phyloP scores from a whole-genome alignment of 2,797 vertebrate genomes.

The Hippocampus kuda region DNA sequence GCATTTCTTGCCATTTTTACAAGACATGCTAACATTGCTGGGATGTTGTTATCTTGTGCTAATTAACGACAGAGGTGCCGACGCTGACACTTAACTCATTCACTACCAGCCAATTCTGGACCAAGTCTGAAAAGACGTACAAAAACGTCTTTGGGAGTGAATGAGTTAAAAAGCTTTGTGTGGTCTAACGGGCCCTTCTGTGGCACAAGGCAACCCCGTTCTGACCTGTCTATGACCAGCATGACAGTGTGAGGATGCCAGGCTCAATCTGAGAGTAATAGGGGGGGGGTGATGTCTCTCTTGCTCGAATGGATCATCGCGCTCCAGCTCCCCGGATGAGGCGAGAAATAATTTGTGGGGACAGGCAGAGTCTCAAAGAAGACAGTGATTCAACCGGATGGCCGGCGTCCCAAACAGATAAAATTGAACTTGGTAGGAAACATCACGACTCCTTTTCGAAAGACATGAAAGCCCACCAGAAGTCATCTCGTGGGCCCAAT shows the following conservation, averaged over 20 bases:
- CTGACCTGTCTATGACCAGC: constrained; percentile 27
- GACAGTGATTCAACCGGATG: constrained; percentile 45
- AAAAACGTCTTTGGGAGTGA: too few relatives aligned
- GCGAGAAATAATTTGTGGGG: constrained; percentile 52
- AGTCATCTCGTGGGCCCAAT: constrained; percentile 11
- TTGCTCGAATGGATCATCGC: constrained; percentile 59
- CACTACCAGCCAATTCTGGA: too few relatives aligned
- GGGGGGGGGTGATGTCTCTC: constrained; percentile 48
- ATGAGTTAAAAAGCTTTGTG: constrained; percentile 29
- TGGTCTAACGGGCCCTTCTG: constrained; percentile 23
- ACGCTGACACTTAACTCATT: constrained; percentile 1
- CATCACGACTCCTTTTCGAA: constrained; percentile 24
- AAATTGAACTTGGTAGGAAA: constrained; percentile 16
- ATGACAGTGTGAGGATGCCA: constrained; percentile 31
- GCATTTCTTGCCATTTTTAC: constrained; percentile 24
- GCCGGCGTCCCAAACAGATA: constrained; percentile 29
- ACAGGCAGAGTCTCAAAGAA: constrained; percentile 48
- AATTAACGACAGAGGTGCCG: constrained; percentile 33
- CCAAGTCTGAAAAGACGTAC: too few relatives aligned
- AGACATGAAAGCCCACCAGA: constrained; percentile 19
- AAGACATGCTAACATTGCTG: constrained; percentile 6
- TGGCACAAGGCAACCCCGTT: constrained; percentile 21
- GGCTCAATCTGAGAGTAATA: constrained; percentile 48
- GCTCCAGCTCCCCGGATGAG: constrained; percentile 48
- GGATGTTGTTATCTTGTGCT: constrained; percentile 21